Percentiles rank a stretch among this genome's conserved stretches.
phyloP scores from a whole-genome alignment of 1,140 invertebrate genomes.

The Leptestheria dahalacensis region DNA sequence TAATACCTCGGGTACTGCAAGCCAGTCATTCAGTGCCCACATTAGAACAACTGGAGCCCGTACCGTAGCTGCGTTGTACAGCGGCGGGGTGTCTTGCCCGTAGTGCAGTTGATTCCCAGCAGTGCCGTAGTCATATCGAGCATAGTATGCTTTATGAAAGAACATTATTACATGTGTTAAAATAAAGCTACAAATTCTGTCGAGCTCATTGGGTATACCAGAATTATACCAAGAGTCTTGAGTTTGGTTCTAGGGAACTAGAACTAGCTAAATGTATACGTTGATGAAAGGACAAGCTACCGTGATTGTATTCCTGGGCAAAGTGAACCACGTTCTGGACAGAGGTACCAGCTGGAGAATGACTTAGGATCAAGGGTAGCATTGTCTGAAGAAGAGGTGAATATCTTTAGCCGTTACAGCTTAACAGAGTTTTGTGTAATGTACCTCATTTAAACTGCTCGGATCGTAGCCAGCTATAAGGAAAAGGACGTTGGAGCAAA shows the following conservation, averaged over 20 bases:
- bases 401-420: background rate
- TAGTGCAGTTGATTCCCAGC: constrained; percentile 38
- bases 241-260: too few species aligned
- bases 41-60: constrained; percentile 46
- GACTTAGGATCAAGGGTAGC: constrained; percentile 53
- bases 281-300: too few species aligned
- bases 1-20: constrained; percentile 35
- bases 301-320: constrained; percentile 45
- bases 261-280: too few species aligned
- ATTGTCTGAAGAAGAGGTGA: constrained; percentile 38
- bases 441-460: constrained; percentile 45
- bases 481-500: constrained; percentile 50
- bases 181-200: too few species aligned
- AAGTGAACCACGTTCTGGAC: constrained; percentile 61
- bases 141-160: constrained; percentile 19
- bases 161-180: background rate
- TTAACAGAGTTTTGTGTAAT: constrained; percentile 10
- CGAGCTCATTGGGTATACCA: too few species aligned
- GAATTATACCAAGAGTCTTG: too few species aligned
- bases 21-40: constrained; percentile 51
- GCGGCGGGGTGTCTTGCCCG: constrained; percentile 42
- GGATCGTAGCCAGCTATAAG: constrained; percentile 48
- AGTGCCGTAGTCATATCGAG: constrained; percentile 47
- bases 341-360: constrained; percentile 70
- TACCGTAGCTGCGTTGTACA: constrained; percentile 45